Evolutionary conservation across 37 sponge, comb jelly and placozoan genomes (phyloP), one percentile per base, ranked within the genome.

Genomic region (Dysidea cf. avara): DNA sequence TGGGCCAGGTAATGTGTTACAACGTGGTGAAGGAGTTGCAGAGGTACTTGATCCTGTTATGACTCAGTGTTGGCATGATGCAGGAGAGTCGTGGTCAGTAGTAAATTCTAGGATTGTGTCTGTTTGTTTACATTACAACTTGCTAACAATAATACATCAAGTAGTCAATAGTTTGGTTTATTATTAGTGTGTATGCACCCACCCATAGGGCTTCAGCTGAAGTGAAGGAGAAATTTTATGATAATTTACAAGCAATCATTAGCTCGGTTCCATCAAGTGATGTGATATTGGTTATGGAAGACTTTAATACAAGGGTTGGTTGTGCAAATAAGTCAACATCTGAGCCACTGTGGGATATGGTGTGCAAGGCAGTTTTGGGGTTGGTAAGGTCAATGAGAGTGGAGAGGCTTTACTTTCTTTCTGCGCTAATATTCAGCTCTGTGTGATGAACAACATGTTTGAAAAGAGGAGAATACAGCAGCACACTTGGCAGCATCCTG

Each of bases 361-460:
- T 66, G 53, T 78, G 56, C 43, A 30, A 25, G 79, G 79, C 50
- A 29, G 20, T 13, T 43, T 68, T 65, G 77, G 79, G 34, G 7
- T 77, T 22, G 79, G 61, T 38, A 17, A 53, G 31, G 25, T 76
- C 16, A 76, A 76, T 76, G n/a, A n/a, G n/a, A n/a, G n/a, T n/a
- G n/a, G n/a, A n/a, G n/a, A n/a, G 43, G 68, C 32, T 33, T 48
- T 78, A 56, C 56, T 78, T 46, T 53, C 37, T 20, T 66, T 40
- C 30, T 76, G 77, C 66, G 77, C 77, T 39, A 20, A 39, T 58
- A 67, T 68, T 78, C 57, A 43, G 38, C n/a, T 78, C 5, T 24
- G 43, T 26, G 69, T 67, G 57, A 78, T 67, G 79, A 78, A 78
- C 58, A 32, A 68, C 39, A 37, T 26, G 68, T 78, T 78, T 71